These are phyloP conservation scores for Sinocyclocheilus maitianheensis DNA, from an alignment of 2,113 vertebrate species.

Conservation along the genomic window DNA sequence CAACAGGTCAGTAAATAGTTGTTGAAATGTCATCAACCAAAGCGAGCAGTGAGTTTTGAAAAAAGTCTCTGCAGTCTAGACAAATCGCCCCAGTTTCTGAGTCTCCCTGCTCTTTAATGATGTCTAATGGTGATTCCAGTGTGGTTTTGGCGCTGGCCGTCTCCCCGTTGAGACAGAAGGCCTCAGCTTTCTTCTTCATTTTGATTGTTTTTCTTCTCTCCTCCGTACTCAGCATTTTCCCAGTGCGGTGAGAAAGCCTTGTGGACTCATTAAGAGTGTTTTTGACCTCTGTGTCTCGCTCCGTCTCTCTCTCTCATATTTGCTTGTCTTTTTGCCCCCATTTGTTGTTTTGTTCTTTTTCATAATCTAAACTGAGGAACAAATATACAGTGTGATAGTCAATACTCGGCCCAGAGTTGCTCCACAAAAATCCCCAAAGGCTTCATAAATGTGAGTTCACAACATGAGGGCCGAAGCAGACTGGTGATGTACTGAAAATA, in stretches of 20 bases:
- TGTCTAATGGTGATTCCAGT: slow-evolving; percentile 69
- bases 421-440: background rate
- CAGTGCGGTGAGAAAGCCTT: slow-evolving; percentile 64
- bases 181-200: slow-evolving; percentile 66
- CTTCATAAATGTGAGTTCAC: background rate
- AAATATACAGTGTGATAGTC: slow-evolving; percentile 4
- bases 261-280: slow-evolving; percentile 69
- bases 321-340: slow-evolving; percentile 20
- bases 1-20: slow-evolving; percentile 20
- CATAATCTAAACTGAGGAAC: slow-evolving; percentile 7
- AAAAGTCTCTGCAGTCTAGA: slow-evolving; percentile 63
- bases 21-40: background rate
- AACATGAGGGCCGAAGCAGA: background rate
- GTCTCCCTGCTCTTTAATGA: slow-evolving; percentile 70
- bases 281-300: slow-evolving; percentile 38
- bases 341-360: slow-evolving; percentile 34
- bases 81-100: slow-evolving; percentile 67
- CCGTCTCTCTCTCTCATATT: slow-evolving; percentile 20
- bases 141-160: slow-evolving; percentile 62
- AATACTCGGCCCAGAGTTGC: background rate
- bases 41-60: slow-evolving; percentile 5
- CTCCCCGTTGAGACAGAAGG: slow-evolving; percentile 70
- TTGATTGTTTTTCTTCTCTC: slow-evolving; percentile 25
- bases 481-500: background rate
- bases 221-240: slow-evolving; percentile 70